Conservation (phyloP, 2,113 vertebrate genomes). For the Paradoxurus hermaphroditus region DNA sequence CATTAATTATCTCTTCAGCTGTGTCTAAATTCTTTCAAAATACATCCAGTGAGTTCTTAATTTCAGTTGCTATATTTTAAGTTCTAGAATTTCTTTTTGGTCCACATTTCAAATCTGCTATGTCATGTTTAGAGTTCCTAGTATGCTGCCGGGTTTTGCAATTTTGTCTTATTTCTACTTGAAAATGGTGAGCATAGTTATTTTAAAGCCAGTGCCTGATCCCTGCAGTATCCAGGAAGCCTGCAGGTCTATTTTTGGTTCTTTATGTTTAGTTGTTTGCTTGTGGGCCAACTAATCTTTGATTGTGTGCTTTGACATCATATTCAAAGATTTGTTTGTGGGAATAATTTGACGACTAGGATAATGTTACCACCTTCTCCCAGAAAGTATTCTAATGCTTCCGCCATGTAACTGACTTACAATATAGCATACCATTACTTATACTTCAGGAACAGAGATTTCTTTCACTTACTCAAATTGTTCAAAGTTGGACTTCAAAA, state of each 20-base stretch:
- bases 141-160: neutral
- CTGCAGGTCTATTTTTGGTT: neutral
- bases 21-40: constrained; percentile 38
- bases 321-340: neutral
- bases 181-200: constrained; percentile 10
- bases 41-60: neutral
- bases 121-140: neutral
- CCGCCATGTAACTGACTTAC: neutral
- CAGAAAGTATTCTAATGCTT: neutral
- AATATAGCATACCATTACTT: neutral
- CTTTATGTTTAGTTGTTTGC: neutral
- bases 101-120: neutral
- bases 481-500: neutral
- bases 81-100: neutral
- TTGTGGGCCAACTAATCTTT: neutral
- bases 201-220: neutral
- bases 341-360: neutral
- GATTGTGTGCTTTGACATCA: neutral
- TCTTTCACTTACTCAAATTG: neutral
- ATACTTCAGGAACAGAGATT: neutral
- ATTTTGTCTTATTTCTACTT: constrained; percentile 21
- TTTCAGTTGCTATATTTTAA: neutral
- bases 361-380: neutral
- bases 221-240: neutral
- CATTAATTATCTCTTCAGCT: constrained; percentile 8